Percentiles rank a stretch among this genome's conserved stretches.
phyloP scores from a whole-genome alignment of 2,888 invertebrate species.

The Spatulosminthurus flaviceps region DNA sequence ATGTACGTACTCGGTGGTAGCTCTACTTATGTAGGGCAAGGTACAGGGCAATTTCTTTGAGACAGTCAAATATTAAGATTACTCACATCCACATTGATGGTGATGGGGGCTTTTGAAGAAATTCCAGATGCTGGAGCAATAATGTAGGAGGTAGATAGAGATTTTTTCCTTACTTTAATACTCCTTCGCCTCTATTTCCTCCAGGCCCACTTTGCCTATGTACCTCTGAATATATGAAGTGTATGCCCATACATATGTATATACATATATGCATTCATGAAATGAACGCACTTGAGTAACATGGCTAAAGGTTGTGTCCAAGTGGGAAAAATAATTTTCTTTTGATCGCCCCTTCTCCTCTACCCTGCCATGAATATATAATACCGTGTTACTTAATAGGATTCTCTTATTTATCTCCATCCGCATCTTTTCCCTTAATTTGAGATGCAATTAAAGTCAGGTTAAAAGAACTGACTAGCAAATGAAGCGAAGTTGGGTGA shows the following conservation, averaged over 20 bases:
- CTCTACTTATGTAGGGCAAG: too few relatives aligned
- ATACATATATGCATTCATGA: too few relatives aligned
- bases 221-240: too few relatives aligned
- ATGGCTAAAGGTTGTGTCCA: slow-evolving; percentile 32
- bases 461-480: neutral
- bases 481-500: too few relatives aligned
- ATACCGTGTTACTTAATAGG: slow-evolving; percentile 34
- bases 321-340: slow-evolving; percentile 37
- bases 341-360: slow-evolving; percentile 20
- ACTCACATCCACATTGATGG: neutral
- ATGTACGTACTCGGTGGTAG: too few relatives aligned
- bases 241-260: too few relatives aligned
- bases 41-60: neutral
- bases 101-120: neutral
- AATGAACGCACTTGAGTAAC: neutral
- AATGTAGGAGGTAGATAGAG: too few relatives aligned
- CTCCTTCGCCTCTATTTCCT: too few relatives aligned
- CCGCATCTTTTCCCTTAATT: slow-evolving; percentile 41
- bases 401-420: slow-evolving; percentile 29
- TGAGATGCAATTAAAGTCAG: slow-evolving; percentile 44
- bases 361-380: slow-evolving; percentile 24
- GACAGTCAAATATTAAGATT: slow-evolving; percentile 11
- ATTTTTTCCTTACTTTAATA: too few relatives aligned
- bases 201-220: too few relatives aligned
- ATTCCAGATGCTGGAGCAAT: neutral